Conservation (phyloP, 2,888 invertebrate genomes). For the Parasteatoda lunata region DNA sequence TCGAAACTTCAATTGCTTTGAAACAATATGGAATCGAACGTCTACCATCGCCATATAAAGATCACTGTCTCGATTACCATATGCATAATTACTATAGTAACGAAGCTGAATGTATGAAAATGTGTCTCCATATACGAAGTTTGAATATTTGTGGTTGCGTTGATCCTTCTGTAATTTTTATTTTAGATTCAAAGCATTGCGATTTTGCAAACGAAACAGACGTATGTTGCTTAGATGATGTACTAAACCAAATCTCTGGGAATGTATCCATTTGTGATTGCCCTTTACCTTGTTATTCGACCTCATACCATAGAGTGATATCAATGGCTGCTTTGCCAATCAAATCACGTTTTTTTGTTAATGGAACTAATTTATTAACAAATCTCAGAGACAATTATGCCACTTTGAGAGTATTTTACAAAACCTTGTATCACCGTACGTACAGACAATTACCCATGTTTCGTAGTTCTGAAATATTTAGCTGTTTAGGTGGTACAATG, state of each 20-base stretch:
- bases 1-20: neutral
- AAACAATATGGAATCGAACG: neutral
- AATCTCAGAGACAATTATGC: too few relatives aligned
- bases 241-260: neutral
- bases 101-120: neutral
- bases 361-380: neutral
- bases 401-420: too few relatives aligned
- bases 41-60: neutral
- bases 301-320: neutral
- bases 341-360: neutral
- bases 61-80: neutral
- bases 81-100: neutral
- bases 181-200: neutral
- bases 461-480: too few relatives aligned
- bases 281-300: neutral
- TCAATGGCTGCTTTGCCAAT: neutral
- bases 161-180: slow-evolving; percentile 5
- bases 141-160: slow-evolving; percentile 20
- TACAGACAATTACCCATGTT: neutral
- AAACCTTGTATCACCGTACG: neutral
- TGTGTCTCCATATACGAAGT: neutral
- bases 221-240: neutral
- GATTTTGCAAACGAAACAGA: too few relatives aligned
- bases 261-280: neutral
- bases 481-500: too few relatives aligned